These are phyloP conservation scores for Sialia sialis DNA, from an alignment of 2,113 vertebrate genomes.

Conservation along the genomic window DNA sequence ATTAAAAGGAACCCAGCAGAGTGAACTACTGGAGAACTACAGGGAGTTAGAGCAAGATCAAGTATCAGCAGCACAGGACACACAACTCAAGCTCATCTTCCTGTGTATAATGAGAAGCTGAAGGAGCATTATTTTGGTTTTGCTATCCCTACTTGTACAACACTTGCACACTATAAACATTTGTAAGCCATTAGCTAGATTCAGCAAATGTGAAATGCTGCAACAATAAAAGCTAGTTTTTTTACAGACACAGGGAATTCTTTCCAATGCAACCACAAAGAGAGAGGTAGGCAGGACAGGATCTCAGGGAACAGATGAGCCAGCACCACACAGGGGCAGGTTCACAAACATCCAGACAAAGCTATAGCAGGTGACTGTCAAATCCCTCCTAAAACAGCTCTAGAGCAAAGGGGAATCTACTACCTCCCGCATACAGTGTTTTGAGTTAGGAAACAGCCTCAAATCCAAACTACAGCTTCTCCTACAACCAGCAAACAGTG, in stretches of 20 bases:
- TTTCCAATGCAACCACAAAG: neutral
- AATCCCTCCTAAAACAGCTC: neutral
- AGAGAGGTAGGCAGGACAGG: neutral
- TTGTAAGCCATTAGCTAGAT: slow-evolving; percentile 32
- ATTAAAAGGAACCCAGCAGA: neutral
- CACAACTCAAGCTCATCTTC: neutral
- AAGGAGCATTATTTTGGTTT: neutral
- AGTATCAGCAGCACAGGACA: neutral
- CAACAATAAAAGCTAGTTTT: slow-evolving; percentile 8
- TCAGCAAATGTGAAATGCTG: neutral
- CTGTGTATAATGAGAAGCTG: neutral
- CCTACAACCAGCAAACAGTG: neutral
- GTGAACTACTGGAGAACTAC: neutral
- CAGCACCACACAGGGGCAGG: neutral
- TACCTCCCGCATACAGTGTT: neutral
- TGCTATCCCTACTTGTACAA: neutral
- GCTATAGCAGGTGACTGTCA: neutral
- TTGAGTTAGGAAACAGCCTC: neutral
- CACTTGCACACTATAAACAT: neutral
- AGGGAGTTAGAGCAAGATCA: neutral
- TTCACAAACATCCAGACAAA: neutral
- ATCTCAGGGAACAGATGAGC: neutral
- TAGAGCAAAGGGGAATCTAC: neutral
- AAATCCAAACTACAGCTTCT: neutral
- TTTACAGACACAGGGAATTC: neutral